phyloP scores from a whole-genome alignment of 2,113 vertebrate genomes.

The Falco punctatus region DNA sequence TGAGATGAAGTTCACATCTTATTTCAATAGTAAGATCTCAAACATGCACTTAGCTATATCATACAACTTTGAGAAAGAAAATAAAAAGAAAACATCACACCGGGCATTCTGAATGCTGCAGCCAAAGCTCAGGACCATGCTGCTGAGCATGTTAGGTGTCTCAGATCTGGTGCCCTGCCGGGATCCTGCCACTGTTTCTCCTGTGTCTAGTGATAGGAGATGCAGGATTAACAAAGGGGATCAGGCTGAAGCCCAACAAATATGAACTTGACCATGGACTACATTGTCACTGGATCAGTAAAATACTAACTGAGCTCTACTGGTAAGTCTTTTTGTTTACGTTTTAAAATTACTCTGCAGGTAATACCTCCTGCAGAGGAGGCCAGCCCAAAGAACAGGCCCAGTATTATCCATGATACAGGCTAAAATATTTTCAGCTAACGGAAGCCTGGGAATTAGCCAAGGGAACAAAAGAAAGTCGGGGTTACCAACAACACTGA shows the following conservation, averaged over 20 bases:
- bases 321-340: no score
- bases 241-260: neutral
- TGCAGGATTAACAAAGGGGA: neutral
- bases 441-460: neutral
- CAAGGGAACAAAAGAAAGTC: neutral
- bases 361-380: neutral
- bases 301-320: neutral
- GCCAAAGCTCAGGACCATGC: neutral
- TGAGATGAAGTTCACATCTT: neutral
- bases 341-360: neutral
- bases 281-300: no score
- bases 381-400: neutral
- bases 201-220: neutral
- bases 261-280: neutral
- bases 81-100: neutral
- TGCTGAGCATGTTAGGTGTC: neutral
- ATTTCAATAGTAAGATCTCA: neutral
- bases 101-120: neutral
- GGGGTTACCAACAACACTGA: neutral
- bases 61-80: neutral
- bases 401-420: neutral
- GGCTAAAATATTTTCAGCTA: neutral
- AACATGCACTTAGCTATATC: neutral
- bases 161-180: neutral
- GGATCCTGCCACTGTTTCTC: neutral